These are phyloP conservation scores for Allacma fusca DNA, from an alignment of 2,888 invertebrate species.

Conservation along the genomic window DNA sequence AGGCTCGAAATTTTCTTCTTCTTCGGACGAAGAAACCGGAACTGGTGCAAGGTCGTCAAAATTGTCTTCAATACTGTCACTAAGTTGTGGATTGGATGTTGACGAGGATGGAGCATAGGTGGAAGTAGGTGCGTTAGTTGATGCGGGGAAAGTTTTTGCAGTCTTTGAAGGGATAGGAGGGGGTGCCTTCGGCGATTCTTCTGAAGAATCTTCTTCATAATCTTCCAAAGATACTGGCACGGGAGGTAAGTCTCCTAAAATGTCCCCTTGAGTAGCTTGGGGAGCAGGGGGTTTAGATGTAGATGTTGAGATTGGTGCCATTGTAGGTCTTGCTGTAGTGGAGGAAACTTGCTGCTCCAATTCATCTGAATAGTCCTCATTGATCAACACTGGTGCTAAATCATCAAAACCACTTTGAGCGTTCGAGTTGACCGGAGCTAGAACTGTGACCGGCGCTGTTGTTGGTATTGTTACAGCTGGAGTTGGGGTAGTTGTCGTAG, in stretches of 20 bases:
- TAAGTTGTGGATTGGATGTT: too few species aligned
- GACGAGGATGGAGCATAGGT: too few species aligned
- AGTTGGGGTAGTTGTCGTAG: background rate
- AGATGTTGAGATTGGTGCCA: too few species aligned
- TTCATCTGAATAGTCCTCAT: background rate
- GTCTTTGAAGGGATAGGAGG: background rate
- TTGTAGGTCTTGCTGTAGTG: too few species aligned
- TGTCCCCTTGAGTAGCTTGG: background rate
- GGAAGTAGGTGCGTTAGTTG: background rate
- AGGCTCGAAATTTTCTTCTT: background rate
- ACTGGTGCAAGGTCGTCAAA: slow-evolving; percentile 8
- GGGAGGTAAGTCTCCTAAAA: slow-evolving; percentile 11
- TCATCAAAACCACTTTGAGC: background rate
- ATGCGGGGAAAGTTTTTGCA: background rate
- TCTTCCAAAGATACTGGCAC: background rate
- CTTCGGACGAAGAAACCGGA: background rate
- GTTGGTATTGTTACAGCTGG: too few species aligned
- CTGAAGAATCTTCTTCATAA: background rate
- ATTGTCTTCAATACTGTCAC: slow-evolving; percentile 12
- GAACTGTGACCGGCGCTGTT: too few species aligned
- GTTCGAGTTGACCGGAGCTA: too few species aligned
- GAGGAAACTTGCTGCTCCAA: background rate
- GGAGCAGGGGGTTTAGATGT: background rate
- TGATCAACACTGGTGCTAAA: background rate
- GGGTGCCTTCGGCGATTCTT: too few species aligned